Conservation (phyloP, 2,888 invertebrate genomes). For the Eledone cirrhosa region DNA sequence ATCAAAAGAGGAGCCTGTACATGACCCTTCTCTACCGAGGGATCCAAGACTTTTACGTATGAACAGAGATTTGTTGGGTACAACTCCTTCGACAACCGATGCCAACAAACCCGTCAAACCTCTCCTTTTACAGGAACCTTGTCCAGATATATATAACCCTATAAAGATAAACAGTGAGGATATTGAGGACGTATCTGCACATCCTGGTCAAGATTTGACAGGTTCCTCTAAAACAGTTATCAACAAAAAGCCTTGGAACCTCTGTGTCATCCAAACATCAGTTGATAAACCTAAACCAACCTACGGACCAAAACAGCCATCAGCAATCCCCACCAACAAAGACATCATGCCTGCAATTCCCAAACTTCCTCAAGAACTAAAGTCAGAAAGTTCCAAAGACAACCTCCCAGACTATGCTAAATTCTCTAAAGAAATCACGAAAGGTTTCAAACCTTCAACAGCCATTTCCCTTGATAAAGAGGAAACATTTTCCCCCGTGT, state of each 20-base stretch:
- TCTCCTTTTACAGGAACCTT: not conserved
- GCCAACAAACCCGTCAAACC: not conserved
- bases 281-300: not conserved
- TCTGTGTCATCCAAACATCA: not conserved
- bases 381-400: not conserved
- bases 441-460: not conserved
- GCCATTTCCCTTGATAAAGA: not conserved
- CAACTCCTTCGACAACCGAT: too few relatives aligned
- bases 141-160: not conserved
- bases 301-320: not conserved
- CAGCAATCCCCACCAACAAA: not conserved
- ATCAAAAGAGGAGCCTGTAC: not conserved
- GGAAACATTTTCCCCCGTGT: not conserved
- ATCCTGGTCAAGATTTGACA: not conserved
- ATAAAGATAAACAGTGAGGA: not conserved
- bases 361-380: not conserved
- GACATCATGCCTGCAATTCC: not conserved
- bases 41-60: conserved; percentile 5
- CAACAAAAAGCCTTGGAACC: not conserved
- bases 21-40: not conserved
- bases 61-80: too few relatives aligned
- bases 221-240: not conserved
- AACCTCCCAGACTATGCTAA: not conserved
- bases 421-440: conserved; percentile 3
- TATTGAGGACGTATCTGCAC: not conserved